A percentile compares a stretch with the other conserved stretches of the same genome.
Evolutionary conservation across 2,888 invertebrate species (phyloP).

Genomic region (Epinotia nisella): DNA sequence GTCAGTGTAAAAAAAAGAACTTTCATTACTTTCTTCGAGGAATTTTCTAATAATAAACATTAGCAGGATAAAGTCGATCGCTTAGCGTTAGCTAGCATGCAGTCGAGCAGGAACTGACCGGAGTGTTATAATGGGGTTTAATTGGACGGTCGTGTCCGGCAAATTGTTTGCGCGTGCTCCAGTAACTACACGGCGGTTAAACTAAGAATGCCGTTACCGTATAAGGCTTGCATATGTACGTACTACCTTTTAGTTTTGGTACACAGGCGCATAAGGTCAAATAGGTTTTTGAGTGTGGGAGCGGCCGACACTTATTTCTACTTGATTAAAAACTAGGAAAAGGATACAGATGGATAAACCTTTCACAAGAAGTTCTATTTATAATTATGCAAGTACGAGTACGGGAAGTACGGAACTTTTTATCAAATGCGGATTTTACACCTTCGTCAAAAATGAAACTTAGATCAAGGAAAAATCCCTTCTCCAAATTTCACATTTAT

Average conservation of each 20-base stretch:
- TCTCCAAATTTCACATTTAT: background rate
- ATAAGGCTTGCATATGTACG: background rate
- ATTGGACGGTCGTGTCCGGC: conserved; percentile 64
- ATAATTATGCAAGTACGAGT: no score
- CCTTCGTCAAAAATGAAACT: background rate
- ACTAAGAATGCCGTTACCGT: conserved; percentile 7
- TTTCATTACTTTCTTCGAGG: background rate
- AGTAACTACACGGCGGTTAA: background rate
- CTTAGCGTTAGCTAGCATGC: conserved; percentile 11
- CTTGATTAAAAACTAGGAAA: background rate
- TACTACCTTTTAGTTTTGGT: background rate
- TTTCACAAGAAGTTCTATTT: no score
- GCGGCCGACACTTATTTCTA: background rate
- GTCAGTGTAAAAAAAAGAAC: background rate
- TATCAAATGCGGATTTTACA: background rate
- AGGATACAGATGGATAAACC: no score
- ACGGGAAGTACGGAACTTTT: no score
- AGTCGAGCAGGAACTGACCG: conserved; percentile 39
- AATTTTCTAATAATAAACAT: conserved; percentile 4
- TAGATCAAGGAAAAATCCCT: background rate
- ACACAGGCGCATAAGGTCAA: background rate
- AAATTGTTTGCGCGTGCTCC: conserved; percentile 57
- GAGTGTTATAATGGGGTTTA: conserved; percentile 55
- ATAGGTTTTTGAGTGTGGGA: background rate
- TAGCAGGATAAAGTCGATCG: conserved; percentile 10